Evolutionary conservation across 2,888 invertebrate species (phyloP).

Genomic region (Sisyra nigra): DNA sequence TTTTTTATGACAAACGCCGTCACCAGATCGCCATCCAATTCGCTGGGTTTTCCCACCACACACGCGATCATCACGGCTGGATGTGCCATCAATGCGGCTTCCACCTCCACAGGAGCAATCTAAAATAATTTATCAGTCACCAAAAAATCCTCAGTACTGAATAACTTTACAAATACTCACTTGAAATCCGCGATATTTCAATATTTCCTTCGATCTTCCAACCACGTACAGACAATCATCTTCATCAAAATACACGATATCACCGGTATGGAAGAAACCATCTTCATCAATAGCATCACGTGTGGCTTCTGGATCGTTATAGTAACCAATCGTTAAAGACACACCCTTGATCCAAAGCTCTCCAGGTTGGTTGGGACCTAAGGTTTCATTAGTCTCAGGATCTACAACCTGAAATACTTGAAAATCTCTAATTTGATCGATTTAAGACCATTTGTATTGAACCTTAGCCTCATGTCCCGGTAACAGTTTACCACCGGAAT

Average conservation of each 20-base stretch:
- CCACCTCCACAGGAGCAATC: constrained; percentile 14
- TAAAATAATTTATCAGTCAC: no score
- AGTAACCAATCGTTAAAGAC: constrained; percentile 13
- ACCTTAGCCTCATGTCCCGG: neutral
- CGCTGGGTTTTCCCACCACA: constrained; percentile 15
- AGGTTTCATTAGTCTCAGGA: neutral
- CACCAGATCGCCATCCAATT: constrained; percentile 16
- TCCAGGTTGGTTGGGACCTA: constrained; percentile 2
- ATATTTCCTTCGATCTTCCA: constrained; percentile 19
- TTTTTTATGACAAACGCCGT: constrained; percentile 10
- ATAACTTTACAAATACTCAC: constrained; percentile 15
- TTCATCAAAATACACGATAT: constrained; percentile 19
- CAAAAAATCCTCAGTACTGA: neutral
- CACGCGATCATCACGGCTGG: constrained; percentile 13
- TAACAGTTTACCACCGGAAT: neutral
- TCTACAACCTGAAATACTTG: neutral
- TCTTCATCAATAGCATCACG: constrained; percentile 15
- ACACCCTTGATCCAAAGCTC: neutral
- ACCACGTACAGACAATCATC: constrained; percentile 18
- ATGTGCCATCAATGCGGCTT: constrained; percentile 14
- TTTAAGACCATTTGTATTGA: no score
- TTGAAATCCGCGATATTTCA: constrained; percentile 18
- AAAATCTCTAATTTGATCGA: no score
- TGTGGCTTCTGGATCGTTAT: constrained; percentile 9
- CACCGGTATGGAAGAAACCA: constrained; percentile 19